Evolutionary conservation across 2,888 invertebrate species (phyloP), one percentile per base, ranked within the genome.

Genomic region (Zaprionus bogoriensis): DNA sequence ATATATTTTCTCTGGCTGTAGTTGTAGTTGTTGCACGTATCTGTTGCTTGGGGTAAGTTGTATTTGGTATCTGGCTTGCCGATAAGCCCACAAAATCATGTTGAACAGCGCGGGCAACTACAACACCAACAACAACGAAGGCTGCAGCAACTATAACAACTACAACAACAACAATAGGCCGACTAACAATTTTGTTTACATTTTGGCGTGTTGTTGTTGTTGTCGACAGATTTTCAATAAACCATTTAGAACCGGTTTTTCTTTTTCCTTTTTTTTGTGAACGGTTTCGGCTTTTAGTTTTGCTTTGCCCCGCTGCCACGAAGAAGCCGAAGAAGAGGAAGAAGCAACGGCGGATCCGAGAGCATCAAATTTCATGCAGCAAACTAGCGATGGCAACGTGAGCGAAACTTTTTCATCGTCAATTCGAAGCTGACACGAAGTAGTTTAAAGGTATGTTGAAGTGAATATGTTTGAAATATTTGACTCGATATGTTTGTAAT

Each of bases 321-420:
- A 55, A 55, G 5, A 58, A 75, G 57, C 76, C 67, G 55, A 66
- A 70, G 55, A 55, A n/a, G 62, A 75, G 59, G 82, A 67, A 51
- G 70, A 70, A 57, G 66, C 64, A 66, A 66, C 66, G 59, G 55
- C 54, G 45, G 39, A 51, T 70, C 55, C 65, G 58, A 65, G 58
- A 82, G 85, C 82, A 84, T 82, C 85, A 85, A 84, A 82, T 82
- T 84, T 82, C 82, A 84, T 77, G 79, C 74, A 68, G 67, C 72
- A 70, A 70, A 71, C 63, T 41, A 41, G 41, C 10, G 41, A 41
- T 41, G 41, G n/a, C 20, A n/a, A 22, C 36, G 41, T 41, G 41
- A 41, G 10, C 22, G 12, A 19, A 20, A 19, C n/a, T 10, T 22
- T 36, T 36, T 36, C 32, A 36, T 36, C 32, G 32, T 27, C 10